phyloP scores from a whole-genome alignment of 1,140 invertebrate genomes.

The Pararge aegeria region DNA sequence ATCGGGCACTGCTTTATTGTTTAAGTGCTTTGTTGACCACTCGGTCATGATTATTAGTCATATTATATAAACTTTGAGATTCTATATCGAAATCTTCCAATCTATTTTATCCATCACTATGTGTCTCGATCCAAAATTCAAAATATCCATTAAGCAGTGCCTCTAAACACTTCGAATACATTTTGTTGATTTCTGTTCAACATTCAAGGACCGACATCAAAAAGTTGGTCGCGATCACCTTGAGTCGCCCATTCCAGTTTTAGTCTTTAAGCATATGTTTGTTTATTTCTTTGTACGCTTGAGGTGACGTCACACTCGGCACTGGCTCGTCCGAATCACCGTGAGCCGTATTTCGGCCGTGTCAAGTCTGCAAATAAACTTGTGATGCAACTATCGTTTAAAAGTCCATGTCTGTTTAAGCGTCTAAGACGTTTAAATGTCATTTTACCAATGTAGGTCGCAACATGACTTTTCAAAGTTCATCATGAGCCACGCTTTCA shows the following conservation, averaged over 20 bases:
- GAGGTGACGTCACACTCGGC: constrained; percentile 34
- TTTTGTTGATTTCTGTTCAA: background rate
- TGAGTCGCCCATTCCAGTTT: constrained; percentile 38
- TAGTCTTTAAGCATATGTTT: constrained; percentile 28
- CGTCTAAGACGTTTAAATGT: constrained; percentile 14
- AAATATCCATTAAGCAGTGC: background rate
- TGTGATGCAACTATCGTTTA: constrained; percentile 46
- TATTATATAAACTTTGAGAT: background rate
- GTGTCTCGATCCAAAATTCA: too few species aligned
- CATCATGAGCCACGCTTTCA: constrained; percentile 1
- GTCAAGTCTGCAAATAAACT: constrained; percentile 60
- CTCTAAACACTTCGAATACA: background rate
- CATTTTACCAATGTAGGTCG: constrained; percentile 20
- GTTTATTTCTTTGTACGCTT: constrained; percentile 29
- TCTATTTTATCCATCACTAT: background rate
- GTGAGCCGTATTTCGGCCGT: constrained; percentile 31
- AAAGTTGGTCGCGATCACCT: constrained; percentile 24
- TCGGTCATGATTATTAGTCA: background rate
- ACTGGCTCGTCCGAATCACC: constrained; percentile 4
- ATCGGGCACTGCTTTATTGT: constrained; percentile 22
- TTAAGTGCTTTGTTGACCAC: constrained; percentile 23
- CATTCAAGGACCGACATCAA: constrained; percentile 12
- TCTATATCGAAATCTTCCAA: constrained; percentile 8
- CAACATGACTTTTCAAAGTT: constrained; percentile 4
- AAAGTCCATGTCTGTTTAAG: constrained; percentile 24